phyloP scores from a whole-genome alignment of 2,797 vertebrate species.

The Eulemur coronatus region DNA sequence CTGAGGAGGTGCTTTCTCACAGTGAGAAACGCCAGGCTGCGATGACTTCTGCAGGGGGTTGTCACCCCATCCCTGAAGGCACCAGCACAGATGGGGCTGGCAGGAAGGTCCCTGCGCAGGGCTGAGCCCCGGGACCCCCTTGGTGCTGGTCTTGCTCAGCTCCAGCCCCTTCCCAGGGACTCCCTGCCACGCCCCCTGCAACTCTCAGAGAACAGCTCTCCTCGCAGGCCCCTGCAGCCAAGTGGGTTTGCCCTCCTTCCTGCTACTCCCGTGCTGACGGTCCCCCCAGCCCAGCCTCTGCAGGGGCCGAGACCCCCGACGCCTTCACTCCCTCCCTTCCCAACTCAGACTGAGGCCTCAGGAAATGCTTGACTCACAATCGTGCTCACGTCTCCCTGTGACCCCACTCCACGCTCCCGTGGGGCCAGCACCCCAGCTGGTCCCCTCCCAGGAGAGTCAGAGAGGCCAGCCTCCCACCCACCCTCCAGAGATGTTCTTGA shows the following conservation, averaged over 20 bases:
- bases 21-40: accelerated
- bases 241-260: not conserved
- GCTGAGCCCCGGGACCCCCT: not conserved
- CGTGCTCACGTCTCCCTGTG: accelerated
- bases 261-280: not conserved
- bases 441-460: accelerated
- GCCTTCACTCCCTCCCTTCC: not conserved
- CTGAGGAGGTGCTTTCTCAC: not conserved
- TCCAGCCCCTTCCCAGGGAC: too few relatives aligned
- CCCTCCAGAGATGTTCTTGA: accelerated
- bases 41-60: too few relatives aligned
- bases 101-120: accelerated
- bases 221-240: not conserved
- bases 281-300: not conserved
- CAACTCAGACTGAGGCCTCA: accelerated
- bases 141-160: not conserved
- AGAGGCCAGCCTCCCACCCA: not conserved
- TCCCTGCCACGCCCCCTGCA: too few relatives aligned
- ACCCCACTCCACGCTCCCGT: not conserved
- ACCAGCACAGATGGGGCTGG: too few relatives aligned
- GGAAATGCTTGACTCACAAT: accelerated
- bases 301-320: accelerated
- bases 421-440: not conserved
- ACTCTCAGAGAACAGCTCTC: not conserved
- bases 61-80: too few relatives aligned